Conservation (phyloP, 37 sponge, comb jelly and placozoan species). For the Sycon ciliatum region DNA sequence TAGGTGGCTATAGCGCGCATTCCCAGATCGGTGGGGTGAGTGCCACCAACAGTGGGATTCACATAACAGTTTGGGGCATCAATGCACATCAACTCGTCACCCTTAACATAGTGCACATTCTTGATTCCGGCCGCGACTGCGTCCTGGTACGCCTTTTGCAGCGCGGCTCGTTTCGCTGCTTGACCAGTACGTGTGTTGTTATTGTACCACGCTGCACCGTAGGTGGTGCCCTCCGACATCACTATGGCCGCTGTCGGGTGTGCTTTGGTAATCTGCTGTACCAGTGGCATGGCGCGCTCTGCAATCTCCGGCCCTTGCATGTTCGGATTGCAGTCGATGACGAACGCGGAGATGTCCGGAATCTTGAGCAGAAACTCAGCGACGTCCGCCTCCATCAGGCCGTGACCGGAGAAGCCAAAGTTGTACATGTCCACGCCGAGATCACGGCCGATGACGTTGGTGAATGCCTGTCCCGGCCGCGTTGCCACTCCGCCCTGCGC, state of each 20-base stretch:
- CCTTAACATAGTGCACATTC: neutral
- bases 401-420: neutral
- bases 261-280: neutral
- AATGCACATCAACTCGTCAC: neutral
- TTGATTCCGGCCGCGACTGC: neutral
- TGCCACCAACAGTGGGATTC: neutral
- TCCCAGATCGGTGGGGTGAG: neutral
- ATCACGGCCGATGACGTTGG: neutral
- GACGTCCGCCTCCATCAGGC: neutral
- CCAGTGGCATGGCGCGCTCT: neutral
- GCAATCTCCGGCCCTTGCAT: neutral
- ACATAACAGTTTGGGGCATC: neutral
- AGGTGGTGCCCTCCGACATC: neutral
- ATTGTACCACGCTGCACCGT: neutral
- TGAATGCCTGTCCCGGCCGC: neutral
- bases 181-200: neutral
- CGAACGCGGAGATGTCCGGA: neutral
- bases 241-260: neutral
- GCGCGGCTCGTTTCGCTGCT: neutral
- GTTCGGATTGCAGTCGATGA: neutral
- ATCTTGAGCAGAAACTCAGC: neutral
- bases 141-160: neutral
- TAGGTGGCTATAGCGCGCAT: neutral
- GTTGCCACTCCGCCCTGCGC: neutral
- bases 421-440: neutral